phyloP scores from a whole-genome alignment of 2,113 vertebrate species.

The Aldabrachelys gigantea region DNA sequence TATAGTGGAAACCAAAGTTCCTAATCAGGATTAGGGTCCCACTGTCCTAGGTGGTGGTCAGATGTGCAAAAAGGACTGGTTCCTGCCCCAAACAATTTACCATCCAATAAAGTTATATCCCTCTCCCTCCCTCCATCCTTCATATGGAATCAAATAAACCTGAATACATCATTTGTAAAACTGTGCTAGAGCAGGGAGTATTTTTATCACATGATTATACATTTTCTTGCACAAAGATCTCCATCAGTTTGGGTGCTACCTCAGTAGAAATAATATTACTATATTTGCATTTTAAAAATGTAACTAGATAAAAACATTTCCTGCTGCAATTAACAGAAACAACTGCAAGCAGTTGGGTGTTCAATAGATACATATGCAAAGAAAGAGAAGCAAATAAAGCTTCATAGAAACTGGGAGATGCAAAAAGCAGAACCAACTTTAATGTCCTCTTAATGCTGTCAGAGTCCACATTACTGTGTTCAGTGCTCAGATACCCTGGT shows the following conservation, averaged over 20 bases:
- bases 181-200: background rate
- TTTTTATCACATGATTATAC: background rate
- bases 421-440: background rate
- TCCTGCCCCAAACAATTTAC: background rate
- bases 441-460: background rate
- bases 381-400: background rate
- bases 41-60: background rate
- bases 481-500: background rate
- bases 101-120: background rate
- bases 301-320: background rate
- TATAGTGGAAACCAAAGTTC: background rate
- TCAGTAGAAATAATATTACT: background rate
- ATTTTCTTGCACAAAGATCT: background rate
- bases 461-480: background rate
- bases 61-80: background rate
- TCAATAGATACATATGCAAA: background rate
- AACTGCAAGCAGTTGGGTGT: background rate
- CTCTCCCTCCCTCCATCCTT: too few species aligned
- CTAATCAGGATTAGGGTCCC: background rate
- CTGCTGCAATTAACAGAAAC: background rate
- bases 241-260: background rate
- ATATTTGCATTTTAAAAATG: background rate
- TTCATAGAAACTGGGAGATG: background rate
- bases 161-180: background rate
- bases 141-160: background rate